Base-by-base conservation (phyloP, 2,888 invertebrate species). In the Drosophila antonietae region DNA sequence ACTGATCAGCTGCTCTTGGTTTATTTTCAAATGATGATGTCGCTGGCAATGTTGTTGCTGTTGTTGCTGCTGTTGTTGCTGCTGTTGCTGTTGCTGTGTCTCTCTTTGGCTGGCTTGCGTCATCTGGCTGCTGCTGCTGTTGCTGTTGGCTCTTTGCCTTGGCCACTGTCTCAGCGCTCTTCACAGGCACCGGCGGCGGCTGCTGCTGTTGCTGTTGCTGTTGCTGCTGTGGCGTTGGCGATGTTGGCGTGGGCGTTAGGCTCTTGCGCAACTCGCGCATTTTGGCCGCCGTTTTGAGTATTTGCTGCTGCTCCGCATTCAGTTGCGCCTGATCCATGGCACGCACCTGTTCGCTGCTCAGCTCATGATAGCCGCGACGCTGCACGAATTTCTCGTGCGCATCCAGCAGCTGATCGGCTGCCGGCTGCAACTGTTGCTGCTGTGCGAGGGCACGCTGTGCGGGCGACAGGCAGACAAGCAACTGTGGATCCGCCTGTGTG, bases 381-480 rank as follows among this genome's bases (percentile, higher is more conserved):
- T 95, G 95, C n/a, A 95, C 91, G 91, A 95, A 95, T 89, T 96
- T 96, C 77, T 94, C 94, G 83, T 96, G 96, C 79, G 95, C 94
- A 83, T 96, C 95, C 5, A 95, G 92, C 52, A 96, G 93, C 78
- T 94, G 94, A 83, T 95, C 95, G 18, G 84, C 53, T 5, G 68
- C 18, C 2, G 95, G 94, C 23, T 61, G 63, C 49, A 35, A 70
- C 76, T 94, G 94, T 46, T 55, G 68, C 68, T 75, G 68, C 68
- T 76, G 71, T 68, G 94, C 93, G 49, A 94, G 92, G 86, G 94
- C 93, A 88, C 94, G 94, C 90, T 96, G 96, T 7, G 95, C 95
- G 0, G 96, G 96, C 1, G 96, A 96, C 14, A 96, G 93, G 84
- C 95, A 96, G 9, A 96, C 93, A 64, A 96, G 93, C 0, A 95